A percentile compares a stretch with the other conserved stretches of the same genome.
phyloP scores from a whole-genome alignment of 2,888 invertebrate genomes.

The Hypomecis punctinalis region DNA sequence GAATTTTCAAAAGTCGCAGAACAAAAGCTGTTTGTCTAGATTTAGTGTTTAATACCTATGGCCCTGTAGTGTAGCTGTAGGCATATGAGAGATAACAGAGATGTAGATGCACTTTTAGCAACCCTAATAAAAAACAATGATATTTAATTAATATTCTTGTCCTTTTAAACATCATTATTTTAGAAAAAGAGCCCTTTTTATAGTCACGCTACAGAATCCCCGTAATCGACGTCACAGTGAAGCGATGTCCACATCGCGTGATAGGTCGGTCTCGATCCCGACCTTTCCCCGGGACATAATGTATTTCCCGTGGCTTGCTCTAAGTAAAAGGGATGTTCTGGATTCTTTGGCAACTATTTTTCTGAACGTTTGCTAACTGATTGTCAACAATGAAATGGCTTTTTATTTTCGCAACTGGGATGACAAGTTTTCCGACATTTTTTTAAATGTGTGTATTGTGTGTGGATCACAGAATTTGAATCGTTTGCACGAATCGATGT shows the following conservation, averaged over 20 bases:
- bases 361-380: no score
- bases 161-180: background rate
- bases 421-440: background rate
- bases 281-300: slow-evolving; percentile 4
- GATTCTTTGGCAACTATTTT: background rate
- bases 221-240: background rate
- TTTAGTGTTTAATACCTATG: no score
- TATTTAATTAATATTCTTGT: no score
- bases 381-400: background rate
- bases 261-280: slow-evolving; percentile 12
- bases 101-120: no score
- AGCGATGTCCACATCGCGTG: slow-evolving; percentile 15
- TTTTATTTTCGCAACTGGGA: background rate
- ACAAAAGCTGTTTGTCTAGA: no score
- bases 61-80: no score
- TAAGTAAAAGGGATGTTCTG: background rate
- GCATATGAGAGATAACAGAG: no score
- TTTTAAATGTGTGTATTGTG: no score
- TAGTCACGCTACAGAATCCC: background rate
- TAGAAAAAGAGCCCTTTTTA: background rate
- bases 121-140: no score
- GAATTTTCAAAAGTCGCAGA: no score
- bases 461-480: no score
- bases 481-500: no score
- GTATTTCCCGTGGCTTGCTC: background rate